Base-by-base conservation (phyloP, 2,797 vertebrate genomes). In the Urosaurus nigricauda region DNA sequence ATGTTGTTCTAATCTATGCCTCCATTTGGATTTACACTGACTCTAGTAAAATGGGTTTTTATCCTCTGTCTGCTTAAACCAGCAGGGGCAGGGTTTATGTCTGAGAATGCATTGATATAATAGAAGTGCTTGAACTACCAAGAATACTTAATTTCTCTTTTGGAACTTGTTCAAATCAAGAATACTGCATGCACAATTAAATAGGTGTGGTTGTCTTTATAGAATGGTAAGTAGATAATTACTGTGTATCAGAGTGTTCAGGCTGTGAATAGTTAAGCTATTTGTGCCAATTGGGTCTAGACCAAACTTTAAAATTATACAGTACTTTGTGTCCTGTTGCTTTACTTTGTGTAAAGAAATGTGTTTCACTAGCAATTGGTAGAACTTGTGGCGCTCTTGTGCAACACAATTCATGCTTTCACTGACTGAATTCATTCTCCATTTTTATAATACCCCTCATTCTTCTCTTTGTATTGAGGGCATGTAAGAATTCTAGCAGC, bases 401-500 rank as follows among this genome's bases (percentile, higher is more conserved):
- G 84, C 82, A 91, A 71, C 58, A 83, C 88, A 92, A 94, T 80
- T 88, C 77, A n/a, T 40, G 1, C 88, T 88, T 92, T 85, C 68
- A 53, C 89, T 89, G 88, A 82, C 14, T 84, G 68, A 40, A 79
- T 90, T 93, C 92, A 91, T 93, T 93, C 73, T 89, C 91, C 79
- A 86, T 90, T 88, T 91, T 91, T 90, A 92, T 93, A 85, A 75
- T 87, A 90, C 32, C 85, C 93, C 95, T 96, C 93, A 91, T 95
- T 95, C 95, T 95, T 92, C 88, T 90, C 92, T 95, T 94, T 95
- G 95, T 95, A 87, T 79, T 93, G 92, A 93, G 90, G 90, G 86
- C 93, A 92, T 88, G 87, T 96, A 96, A 93, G 93, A 96, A 94
- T 91, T 89, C 91, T 93, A 95, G 93, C 93, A 91, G 92, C 80